A percentile compares a stretch with the other conserved stretches of the same genome.
These are phyloP conservation scores for Caradrina kadenii DNA, from an alignment of 2,888 invertebrate species.

Conservation along the genomic window DNA sequence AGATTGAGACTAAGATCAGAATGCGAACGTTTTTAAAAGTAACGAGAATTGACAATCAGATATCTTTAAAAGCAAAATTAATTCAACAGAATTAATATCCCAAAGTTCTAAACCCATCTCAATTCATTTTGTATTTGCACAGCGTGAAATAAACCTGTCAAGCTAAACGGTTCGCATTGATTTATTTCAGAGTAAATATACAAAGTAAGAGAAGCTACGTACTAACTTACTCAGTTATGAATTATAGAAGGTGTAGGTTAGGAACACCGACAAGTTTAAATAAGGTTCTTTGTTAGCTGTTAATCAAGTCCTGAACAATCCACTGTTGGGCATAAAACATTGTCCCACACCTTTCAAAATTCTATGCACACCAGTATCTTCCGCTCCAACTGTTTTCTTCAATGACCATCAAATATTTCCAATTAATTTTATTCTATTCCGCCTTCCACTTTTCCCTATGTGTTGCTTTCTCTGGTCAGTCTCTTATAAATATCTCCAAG, in stretches of 20 bases:
- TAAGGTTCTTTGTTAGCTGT: slow-evolving; percentile 28
- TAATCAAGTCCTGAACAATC: slow-evolving; percentile 14
- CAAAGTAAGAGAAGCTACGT: slow-evolving; percentile 49
- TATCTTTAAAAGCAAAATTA: slow-evolving; percentile 38
- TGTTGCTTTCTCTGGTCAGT: too few relatives aligned
- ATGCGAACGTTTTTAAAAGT: too few relatives aligned
- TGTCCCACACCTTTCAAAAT: rapidly evolving
- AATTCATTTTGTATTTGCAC: slow-evolving; percentile 60
- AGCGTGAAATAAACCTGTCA: slow-evolving; percentile 67
- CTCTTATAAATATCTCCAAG: too few relatives aligned
- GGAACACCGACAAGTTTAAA: slow-evolving; percentile 29
- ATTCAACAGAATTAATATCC: slow-evolving; percentile 35
- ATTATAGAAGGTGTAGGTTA: slow-evolving; percentile 42
- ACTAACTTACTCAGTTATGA: slow-evolving; percentile 42
- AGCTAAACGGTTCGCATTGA: slow-evolving; percentile 59
- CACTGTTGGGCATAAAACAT: background rate
- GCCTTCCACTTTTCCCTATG: too few relatives aligned
- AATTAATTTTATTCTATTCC: too few relatives aligned
- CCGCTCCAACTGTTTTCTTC: too few relatives aligned
- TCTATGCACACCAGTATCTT: too few relatives aligned
- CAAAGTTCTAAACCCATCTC: slow-evolving; percentile 54
- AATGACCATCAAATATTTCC: too few relatives aligned
- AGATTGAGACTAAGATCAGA: too few relatives aligned
- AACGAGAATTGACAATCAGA: background rate
- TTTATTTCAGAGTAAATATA: slow-evolving; percentile 59